Percentiles rank a stretch among this genome's conserved stretches.
These are phyloP conservation scores for Echiichthys vipera DNA, from an alignment of 2,797 vertebrate species.

Conservation along the genomic window DNA sequence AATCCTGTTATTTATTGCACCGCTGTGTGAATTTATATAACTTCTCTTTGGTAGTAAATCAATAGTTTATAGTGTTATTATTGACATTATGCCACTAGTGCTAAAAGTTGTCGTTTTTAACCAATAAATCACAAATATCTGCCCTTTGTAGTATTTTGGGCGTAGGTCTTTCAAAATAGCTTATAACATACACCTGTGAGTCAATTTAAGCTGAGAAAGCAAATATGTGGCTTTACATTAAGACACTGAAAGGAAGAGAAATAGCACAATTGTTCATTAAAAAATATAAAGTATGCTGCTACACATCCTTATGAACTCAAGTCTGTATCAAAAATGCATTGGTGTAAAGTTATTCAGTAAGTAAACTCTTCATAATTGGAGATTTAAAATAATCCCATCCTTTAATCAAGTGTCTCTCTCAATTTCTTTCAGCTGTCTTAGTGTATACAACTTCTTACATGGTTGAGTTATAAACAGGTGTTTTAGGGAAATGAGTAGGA, in stretches of 20 bases:
- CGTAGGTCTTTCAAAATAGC: conserved; percentile 38
- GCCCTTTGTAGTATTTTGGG: conserved; percentile 19
- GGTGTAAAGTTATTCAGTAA: conserved; percentile 20
- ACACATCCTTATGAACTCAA: conserved; percentile 20
- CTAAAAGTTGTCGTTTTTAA: conserved; percentile 11
- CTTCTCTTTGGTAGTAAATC: conserved; percentile 63
- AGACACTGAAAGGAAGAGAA: conserved; percentile 23
- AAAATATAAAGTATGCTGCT: conserved; percentile 30
- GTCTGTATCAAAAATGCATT: conserved; percentile 57
- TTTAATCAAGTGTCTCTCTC: conserved; percentile 19
- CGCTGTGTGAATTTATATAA: background rate
- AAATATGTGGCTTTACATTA: conserved; percentile 11
- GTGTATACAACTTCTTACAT: conserved; percentile 48
- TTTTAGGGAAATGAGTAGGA: conserved; percentile 25
- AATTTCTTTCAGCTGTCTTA: conserved; percentile 35
- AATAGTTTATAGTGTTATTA: conserved; percentile 55
- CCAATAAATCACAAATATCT: conserved; percentile 12
- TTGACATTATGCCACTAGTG: background rate
- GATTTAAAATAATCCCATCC: conserved; percentile 35
- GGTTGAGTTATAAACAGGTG: conserved; percentile 24
- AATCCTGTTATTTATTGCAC: conserved; percentile 15
- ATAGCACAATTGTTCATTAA: conserved; percentile 16
- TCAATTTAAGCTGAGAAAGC: conserved; percentile 4
- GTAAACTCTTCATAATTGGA: conserved; percentile 22
- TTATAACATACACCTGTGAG: conserved; percentile 35